Percentiles rank a stretch among this genome's conserved stretches.
Conservation (phyloP, 2,797 vertebrate genomes). For the Erethizon dorsatum region DNA sequence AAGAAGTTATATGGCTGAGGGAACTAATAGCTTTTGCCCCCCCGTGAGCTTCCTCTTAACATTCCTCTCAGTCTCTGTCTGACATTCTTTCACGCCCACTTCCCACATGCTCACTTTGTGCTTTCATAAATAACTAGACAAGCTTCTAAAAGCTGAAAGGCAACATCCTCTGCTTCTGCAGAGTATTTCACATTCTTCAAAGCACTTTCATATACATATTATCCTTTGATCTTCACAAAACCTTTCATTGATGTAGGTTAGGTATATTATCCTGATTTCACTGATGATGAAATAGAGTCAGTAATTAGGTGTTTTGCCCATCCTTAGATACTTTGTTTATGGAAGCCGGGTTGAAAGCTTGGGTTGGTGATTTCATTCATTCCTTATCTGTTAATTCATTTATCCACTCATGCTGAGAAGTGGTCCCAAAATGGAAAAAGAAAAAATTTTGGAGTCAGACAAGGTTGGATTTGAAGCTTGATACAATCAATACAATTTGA, state of each 20-base stretch:
- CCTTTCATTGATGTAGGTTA: conserved; percentile 78
- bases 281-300: neutral
- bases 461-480: conserved; percentile 6
- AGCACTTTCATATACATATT: conserved; percentile 72
- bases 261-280: conserved; percentile 70
- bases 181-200: conserved; percentile 75
- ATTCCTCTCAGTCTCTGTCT: conserved; percentile 63
- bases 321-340: neutral
- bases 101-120: conserved; percentile 64
- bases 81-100: conserved; percentile 34
- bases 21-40: conserved; percentile 1
- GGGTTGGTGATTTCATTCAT: neutral
- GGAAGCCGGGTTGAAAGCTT: neutral
- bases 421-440: neutral
- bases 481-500: neutral
- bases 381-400: conserved; percentile 4
- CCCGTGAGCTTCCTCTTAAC: conserved; percentile 25
- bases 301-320: neutral
- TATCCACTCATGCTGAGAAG: rapidly evolving
- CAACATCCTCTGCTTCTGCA: conserved; percentile 67
- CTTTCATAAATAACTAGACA: conserved; percentile 75
- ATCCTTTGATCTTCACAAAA: conserved; percentile 75
- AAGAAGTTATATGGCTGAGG: neutral
- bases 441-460: neutral
- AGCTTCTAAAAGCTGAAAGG: conserved; percentile 70